Conservation (phyloP, 2,888 invertebrate genomes). For the Noctua janthe region DNA sequence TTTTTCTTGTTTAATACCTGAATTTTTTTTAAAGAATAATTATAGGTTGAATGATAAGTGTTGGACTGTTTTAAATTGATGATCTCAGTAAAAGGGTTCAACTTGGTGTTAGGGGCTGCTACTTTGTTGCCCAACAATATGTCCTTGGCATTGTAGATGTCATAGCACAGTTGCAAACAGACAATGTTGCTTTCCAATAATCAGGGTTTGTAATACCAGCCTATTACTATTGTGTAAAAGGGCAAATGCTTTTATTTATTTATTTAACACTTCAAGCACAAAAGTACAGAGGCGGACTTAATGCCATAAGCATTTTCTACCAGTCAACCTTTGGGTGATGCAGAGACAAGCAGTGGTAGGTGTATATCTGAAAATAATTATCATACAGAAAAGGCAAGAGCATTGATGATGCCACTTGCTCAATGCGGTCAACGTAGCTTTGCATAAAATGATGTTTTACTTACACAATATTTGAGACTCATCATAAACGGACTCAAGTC, state of each 20-base stretch:
- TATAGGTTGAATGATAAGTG: background rate
- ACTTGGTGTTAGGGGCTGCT: background rate
- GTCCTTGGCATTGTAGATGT: no score
- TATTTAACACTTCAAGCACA: no score
- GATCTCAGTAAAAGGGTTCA: background rate
- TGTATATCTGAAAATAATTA: no score
- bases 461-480: slow-evolving; percentile 22
- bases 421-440: no score
- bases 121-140: background rate
- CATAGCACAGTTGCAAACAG: background rate
- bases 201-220: background rate
- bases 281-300: no score
- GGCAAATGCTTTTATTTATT: background rate
- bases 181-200: background rate
- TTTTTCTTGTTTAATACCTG: slow-evolving; percentile 33
- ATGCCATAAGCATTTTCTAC: no score
- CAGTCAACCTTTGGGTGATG: no score
- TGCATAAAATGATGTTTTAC: slow-evolving; percentile 7
- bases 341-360: no score
- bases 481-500: slow-evolving; percentile 17
- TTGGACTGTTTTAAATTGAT: background rate
- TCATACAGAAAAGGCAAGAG: background rate
- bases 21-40: background rate
- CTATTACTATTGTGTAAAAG: background rate
- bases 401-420: background rate